Percentiles rank a stretch among this genome's conserved stretches.
Conservation (phyloP, 2,113 vertebrate species). For the Probosciger aterrimus region DNA sequence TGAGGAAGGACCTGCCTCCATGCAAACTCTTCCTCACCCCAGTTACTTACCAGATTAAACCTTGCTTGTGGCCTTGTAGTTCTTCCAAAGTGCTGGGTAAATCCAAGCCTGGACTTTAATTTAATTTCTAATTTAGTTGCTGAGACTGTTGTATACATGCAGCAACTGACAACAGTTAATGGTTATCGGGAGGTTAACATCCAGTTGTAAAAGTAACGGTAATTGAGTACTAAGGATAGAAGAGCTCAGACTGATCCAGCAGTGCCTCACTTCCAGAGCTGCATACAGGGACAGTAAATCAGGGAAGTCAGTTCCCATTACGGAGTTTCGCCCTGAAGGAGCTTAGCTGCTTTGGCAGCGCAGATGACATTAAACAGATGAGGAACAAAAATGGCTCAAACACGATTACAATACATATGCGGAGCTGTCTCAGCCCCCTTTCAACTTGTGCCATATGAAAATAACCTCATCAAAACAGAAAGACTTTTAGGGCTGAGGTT, state of each 20-base stretch:
- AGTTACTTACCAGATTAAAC: not conserved
- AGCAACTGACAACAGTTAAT: not conserved
- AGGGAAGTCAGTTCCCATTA: slow-evolving; percentile 10
- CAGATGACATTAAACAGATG: slow-evolving; percentile 63
- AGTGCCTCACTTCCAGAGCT: not conserved
- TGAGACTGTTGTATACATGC: not conserved
- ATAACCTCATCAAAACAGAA: slow-evolving; percentile 50
- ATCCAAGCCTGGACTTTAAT: not conserved
- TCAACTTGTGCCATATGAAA: slow-evolving; percentile 31
- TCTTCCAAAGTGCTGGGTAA: not conserved
- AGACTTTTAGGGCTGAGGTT: not conserved
- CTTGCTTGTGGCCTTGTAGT: fast-evolving
- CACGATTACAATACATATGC: slow-evolving; percentile 8
- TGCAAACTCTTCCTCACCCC: not conserved
- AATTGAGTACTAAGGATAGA: not conserved
- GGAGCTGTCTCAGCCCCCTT: slow-evolving; percentile 4
- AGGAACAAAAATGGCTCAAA: slow-evolving; percentile 52
- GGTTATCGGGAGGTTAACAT: not conserved
- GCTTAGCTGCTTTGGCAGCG: slow-evolving; percentile 32
- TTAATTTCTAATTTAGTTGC: not conserved
- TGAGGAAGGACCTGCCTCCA: not conserved
- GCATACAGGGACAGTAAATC: slow-evolving; percentile 10
- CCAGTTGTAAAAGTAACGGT: not conserved
- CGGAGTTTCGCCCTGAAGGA: slow-evolving; percentile 27
- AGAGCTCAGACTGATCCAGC: not conserved